Conservation (phyloP, 2,888 invertebrate genomes). For the Augochlorella aurata region DNA sequence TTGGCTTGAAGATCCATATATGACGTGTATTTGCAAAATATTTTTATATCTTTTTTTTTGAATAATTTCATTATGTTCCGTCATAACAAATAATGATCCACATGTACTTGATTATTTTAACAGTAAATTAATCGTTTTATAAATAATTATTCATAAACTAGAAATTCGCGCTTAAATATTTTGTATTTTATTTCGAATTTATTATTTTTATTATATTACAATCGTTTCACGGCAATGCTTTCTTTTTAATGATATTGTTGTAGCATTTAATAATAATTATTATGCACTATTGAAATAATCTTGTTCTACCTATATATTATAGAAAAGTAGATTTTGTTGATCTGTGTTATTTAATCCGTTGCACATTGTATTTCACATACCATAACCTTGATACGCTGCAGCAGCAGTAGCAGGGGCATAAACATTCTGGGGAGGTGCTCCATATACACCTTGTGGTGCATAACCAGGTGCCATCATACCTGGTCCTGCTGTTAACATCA, state of each 20-base stretch:
- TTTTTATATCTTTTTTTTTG: conserved; percentile 11
- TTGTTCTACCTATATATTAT: conserved; percentile 77
- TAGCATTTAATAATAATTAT: conserved; percentile 61
- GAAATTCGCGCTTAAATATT: conserved; percentile 62
- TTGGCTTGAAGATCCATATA: conserved; percentile 30
- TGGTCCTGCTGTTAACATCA: conserved; percentile 98
- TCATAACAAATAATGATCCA: conserved; percentile 36
- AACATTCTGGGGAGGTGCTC: conserved; percentile 76
- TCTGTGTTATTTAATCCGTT: conserved; percentile 68
- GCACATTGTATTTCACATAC: conserved; percentile 83
- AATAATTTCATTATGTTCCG: conserved; percentile 12
- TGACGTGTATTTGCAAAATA: conserved; percentile 40
- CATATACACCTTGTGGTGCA: conserved; percentile 82
- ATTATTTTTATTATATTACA: conserved; percentile 58
- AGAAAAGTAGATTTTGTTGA: conserved; percentile 78
- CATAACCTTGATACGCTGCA: conserved; percentile 86
- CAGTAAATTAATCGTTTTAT: conserved; percentile 51
- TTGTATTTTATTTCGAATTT: conserved; percentile 49
- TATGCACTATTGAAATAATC: conserved; percentile 67
- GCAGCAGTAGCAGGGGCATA: conserved; percentile 83
- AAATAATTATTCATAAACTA: conserved; percentile 61
- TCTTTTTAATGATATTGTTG: conserved; percentile 56
- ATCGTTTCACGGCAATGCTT: conserved; percentile 51
- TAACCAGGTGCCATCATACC: conserved; percentile 87
- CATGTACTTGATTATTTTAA: conserved; percentile 44